Percentiles rank a stretch among this genome's conserved stretches.
phyloP scores from a whole-genome alignment of 2,113 vertebrate species.

The Pholis gunnellus region DNA sequence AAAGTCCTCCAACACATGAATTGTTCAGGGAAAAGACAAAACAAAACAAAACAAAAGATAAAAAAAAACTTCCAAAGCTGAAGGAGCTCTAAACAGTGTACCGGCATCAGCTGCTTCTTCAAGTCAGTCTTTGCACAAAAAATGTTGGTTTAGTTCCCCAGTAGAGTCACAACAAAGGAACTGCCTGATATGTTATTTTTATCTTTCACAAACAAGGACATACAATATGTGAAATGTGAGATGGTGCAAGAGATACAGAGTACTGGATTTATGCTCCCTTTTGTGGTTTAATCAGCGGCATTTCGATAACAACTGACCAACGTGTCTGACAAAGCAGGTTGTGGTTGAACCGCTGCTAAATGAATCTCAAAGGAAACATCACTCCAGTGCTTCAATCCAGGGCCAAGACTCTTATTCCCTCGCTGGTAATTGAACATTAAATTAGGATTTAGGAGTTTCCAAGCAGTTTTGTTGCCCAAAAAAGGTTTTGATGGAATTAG shows the following conservation, averaged over 20 bases:
- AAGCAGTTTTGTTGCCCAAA: not conserved
- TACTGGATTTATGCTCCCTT: constrained; percentile 21
- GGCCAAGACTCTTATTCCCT: not conserved
- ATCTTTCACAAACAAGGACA: constrained; percentile 48
- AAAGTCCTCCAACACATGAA: not conserved
- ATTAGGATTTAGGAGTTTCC: constrained; percentile 4
- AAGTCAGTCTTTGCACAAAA: constrained; percentile 44
- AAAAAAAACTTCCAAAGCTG: constrained; percentile 21
- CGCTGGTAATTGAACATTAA: constrained; percentile 21
- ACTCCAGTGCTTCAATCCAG: not conserved
- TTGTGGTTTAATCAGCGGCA: constrained; percentile 28
- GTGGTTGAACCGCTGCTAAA: constrained; percentile 9
- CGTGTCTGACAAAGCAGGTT: constrained; percentile 1
- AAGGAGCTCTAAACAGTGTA: constrained; percentile 4
- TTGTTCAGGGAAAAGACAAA: not conserved
- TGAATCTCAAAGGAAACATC: constrained; percentile 3
- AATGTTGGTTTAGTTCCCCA: constrained; percentile 41
- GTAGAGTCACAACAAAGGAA: constrained; percentile 32
- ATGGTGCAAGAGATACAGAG: not conserved
- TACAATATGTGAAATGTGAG: constrained; percentile 21
- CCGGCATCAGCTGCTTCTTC: constrained; percentile 1
- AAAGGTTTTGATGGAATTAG: constrained; percentile 5
- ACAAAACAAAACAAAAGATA: constrained; percentile 7
- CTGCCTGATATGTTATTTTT: constrained; percentile 39
- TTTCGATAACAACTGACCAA: constrained; percentile 31